Percentiles rank a stretch among this genome's conserved stretches.
Conservation (phyloP, 92 coral and sea anemone genomes). For the Ricordea florida region DNA sequence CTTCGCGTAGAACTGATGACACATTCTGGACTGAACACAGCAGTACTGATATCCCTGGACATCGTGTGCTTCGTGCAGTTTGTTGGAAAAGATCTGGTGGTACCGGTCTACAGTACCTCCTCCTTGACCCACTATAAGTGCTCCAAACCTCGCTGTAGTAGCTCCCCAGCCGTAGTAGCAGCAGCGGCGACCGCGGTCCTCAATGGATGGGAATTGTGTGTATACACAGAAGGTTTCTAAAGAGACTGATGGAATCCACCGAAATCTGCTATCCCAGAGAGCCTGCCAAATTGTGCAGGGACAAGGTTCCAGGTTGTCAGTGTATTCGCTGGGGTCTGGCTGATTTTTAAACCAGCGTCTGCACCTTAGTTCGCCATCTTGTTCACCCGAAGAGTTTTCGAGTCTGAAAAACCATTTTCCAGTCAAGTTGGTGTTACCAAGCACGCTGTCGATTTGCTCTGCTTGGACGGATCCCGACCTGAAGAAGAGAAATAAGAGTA, state of each 20-base stretch:
- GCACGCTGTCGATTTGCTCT: slow-evolving; percentile 9
- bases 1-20: not conserved
- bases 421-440: slow-evolving; percentile 7
- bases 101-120: not conserved
- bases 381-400: not conserved
- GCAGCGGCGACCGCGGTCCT: slow-evolving; percentile 25
- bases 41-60: not conserved
- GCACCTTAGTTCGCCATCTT: not conserved
- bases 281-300: not conserved
- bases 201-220: not conserved
- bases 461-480: slow-evolving; percentile 15
- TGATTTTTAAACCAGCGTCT: not conserved
- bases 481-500: not conserved
- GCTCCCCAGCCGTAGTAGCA: slow-evolving; percentile 26
- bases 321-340: not conserved
- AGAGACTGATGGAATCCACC: too few species aligned
- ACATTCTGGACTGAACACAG: not conserved
- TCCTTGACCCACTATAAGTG: slow-evolving; percentile 25
- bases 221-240: not conserved
- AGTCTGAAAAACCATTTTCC: slow-evolving; percentile 18
- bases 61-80: not conserved
- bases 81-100: not conserved
- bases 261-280: slow-evolving; percentile 6
- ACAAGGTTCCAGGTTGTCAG: not conserved
- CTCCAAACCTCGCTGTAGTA: not conserved